These are phyloP conservation scores for Syngnathus rostellatus DNA, from an alignment of 2,797 vertebrate genomes.

Conservation along the genomic window DNA sequence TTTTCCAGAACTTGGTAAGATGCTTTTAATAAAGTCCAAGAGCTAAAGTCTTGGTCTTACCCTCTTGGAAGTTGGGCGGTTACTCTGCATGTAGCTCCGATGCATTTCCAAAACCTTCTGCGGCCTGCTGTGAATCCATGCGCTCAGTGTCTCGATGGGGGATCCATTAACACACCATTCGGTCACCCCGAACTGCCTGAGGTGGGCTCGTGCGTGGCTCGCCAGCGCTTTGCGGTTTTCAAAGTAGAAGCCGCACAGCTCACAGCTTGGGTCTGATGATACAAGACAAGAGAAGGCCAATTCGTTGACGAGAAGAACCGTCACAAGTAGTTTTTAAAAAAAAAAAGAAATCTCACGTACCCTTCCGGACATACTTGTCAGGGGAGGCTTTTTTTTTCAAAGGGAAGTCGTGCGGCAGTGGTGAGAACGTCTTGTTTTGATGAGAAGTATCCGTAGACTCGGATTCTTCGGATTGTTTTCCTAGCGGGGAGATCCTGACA, in stretches of 20 bases:
- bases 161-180: conserved; percentile 97
- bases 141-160: conserved; percentile 91
- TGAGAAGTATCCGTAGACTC: conserved; percentile 36
- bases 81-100: conserved; percentile 87
- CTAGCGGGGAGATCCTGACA: conserved; percentile 63
- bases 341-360: conserved; percentile 55
- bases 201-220: conserved; percentile 89
- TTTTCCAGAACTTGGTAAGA: background rate
- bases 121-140: conserved; percentile 92
- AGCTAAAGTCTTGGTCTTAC: conserved; percentile 48
- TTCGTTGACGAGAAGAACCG: background rate
- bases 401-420: conserved; percentile 78
- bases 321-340: background rate
- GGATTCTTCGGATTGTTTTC: conserved; percentile 72
- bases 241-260: conserved; percentile 92
- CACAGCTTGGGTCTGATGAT: conserved; percentile 80
- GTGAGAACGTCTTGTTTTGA: conserved; percentile 66
- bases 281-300: conserved; percentile 9
- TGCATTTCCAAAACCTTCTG: conserved; percentile 88
- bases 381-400: conserved; percentile 80
- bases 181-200: conserved; percentile 91
- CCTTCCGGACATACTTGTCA: conserved; percentile 76
- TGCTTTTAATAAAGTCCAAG: background rate
- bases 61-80: conserved; percentile 81
- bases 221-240: conserved; percentile 94